Base-by-base conservation (phyloP, 2,113 vertebrate genomes). In the Castor canadensis region DNA sequence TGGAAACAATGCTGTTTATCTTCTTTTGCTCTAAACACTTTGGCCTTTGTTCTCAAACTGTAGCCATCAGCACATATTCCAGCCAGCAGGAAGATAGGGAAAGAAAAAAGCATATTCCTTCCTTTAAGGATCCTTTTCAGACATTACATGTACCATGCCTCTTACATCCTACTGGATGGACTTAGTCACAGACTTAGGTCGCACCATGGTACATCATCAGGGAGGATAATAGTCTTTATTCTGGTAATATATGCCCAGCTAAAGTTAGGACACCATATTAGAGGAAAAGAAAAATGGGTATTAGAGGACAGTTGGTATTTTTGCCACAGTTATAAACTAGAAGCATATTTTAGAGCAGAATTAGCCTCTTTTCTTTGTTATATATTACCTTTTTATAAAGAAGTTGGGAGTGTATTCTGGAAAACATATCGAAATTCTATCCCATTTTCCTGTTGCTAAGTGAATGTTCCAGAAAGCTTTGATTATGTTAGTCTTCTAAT, bases 381-480 rank as follows among this genome's bases (percentile, higher is more conserved):
- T 69, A 22, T 30, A 20, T 64, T 82, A 16, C 30, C 16, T 79
- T 56, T 79, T 83, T 52, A 28, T 52, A 26, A 77, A 67, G 45
- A 87, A 75, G 24, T 47, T n/a, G 89, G 58, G 35, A 56, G 86
- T 92, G 12, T 93, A 52, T 79, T 96, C 67, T 85, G 26, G n/a
- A 12, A 64, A 96, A 56, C 22, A 82, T 15, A 94, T 90, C 20
- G 94, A 76, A 90, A 72, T 64, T 85, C 83, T 89, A 91, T 54
- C 4, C 16, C 8, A 77, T 86, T 90, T 89, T 89, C 30, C 26
- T 82, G 4, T 88, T 91, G 26, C 58, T 76, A 77, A 93, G 40
- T 71, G 54, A 88, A 60, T 85, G 66, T 83, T 95, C 30, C 35
- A 60, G 47, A 87, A 79, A 43, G 7, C 93, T 95, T 77, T 91